A percentile compares a stretch with the other conserved stretches of the same genome.
phyloP scores from a whole-genome alignment of 2,797 vertebrate species.

The Tenualosa ilisha region DNA sequence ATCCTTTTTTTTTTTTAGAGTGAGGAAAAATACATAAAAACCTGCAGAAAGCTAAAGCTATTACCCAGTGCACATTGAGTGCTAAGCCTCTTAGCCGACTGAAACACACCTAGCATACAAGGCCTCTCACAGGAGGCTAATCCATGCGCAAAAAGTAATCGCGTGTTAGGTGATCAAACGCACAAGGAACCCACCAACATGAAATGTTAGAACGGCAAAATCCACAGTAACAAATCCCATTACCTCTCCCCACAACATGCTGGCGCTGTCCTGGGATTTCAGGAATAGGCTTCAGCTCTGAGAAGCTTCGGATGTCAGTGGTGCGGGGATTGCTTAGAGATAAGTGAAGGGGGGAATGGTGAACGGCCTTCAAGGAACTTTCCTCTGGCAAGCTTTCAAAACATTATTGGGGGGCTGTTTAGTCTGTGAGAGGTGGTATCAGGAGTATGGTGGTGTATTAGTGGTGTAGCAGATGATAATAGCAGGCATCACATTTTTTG shows the following conservation, averaged over 20 bases:
- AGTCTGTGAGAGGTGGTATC: background rate
- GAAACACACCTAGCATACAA: slow-evolving; percentile 75
- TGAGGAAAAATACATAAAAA: slow-evolving; percentile 40
- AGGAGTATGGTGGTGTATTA: too few species aligned
- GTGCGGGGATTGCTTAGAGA: slow-evolving; percentile 1
- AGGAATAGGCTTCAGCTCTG: slow-evolving; percentile 33
- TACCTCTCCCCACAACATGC: slow-evolving; percentile 51
- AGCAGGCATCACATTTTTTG: background rate
- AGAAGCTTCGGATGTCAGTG: background rate
- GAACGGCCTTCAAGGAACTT: background rate
- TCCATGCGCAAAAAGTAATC: slow-evolving; percentile 72
- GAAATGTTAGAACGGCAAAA: slow-evolving; percentile 73
- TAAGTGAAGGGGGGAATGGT: background rate
- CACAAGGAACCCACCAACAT: slow-evolving; percentile 65
- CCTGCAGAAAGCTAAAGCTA: slow-evolving; percentile 69
- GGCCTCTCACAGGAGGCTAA: slow-evolving; percentile 70
- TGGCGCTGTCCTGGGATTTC: slow-evolving; percentile 37
- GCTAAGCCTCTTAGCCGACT: slow-evolving; percentile 76
- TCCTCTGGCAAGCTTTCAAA: background rate
- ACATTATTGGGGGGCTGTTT: background rate
- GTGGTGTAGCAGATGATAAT: background rate
- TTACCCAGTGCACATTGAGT: slow-evolving; percentile 69
- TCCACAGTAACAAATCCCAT: slow-evolving; percentile 78
- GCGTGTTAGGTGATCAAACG: slow-evolving; percentile 79
- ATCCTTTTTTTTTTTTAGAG: slow-evolving; percentile 32